Evolutionary conservation across 2,888 invertebrate species (phyloP).

Genomic region (Buathra laborator): DNA sequence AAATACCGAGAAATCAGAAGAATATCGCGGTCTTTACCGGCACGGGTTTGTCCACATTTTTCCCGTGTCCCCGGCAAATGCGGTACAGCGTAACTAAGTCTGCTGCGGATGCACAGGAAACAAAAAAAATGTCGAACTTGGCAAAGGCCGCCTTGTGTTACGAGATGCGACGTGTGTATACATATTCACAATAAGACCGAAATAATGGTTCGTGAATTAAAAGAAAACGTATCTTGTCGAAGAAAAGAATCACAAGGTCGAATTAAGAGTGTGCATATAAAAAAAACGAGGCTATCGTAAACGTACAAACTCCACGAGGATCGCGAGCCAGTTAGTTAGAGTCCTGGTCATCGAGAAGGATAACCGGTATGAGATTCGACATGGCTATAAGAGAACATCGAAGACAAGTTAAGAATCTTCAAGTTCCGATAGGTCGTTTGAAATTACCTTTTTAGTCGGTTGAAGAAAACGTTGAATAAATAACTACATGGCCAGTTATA

Average conservation of each 20-base stretch:
- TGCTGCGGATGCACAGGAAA: too few relatives aligned
- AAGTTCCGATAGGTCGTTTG: conserved; percentile 15
- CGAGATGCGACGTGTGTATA: neutral
- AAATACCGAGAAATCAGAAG: too few relatives aligned
- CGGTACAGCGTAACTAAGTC: too few relatives aligned
- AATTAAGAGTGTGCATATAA: conserved; percentile 23
- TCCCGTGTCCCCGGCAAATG: too few relatives aligned
- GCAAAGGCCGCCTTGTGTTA: conserved; percentile 15
- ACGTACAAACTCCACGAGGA: conserved; percentile 27
- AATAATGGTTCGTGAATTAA: neutral
- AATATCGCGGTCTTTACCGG: too few relatives aligned
- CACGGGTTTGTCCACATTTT: too few relatives aligned
- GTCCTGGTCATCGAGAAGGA: conserved; percentile 51
- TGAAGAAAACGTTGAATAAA: conserved; percentile 22
- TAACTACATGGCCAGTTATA: neutral
- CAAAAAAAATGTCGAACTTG: conserved; percentile 8
- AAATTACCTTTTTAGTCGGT: neutral
- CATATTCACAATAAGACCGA: neutral
- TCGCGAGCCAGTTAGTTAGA: conserved; percentile 46
- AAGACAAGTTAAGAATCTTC: conserved; percentile 24
- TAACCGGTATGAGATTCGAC: conserved; percentile 41
- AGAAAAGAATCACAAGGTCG: neutral
- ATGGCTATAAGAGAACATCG: neutral
- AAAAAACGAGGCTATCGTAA: conserved; percentile 23
- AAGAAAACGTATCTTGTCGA: neutral